phyloP scores from a whole-genome alignment of 1,140 invertebrate genomes.

The Pseudoatta argentina region DNA sequence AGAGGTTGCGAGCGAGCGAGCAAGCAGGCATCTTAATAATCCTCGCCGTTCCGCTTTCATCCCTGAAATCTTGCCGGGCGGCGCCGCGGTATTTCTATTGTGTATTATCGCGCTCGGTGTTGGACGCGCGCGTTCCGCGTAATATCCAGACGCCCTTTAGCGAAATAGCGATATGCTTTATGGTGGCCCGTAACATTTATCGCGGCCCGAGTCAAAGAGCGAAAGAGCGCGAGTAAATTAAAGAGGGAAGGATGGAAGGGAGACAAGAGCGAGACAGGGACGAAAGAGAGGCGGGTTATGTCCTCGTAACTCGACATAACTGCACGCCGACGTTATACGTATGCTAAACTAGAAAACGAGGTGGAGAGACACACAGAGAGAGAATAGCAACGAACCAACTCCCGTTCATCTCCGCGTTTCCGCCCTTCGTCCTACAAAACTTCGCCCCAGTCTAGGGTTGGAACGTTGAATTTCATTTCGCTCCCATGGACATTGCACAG shows the following conservation, averaged over 20 bases:
- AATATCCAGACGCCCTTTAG: conserved; percentile 69
- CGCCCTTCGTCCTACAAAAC: conserved; percentile 39
- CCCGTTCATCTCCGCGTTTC: conserved; percentile 50
- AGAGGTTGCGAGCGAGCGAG: not conserved
- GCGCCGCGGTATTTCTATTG: conserved; percentile 63
- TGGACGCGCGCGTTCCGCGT: conserved; percentile 58
- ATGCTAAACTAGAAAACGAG: conserved; percentile 73
- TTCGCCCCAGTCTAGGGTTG: conserved; percentile 25
- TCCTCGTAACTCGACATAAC: conserved; percentile 75
- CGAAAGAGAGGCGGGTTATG: conserved; percentile 73
- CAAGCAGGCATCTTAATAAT: conserved; percentile 56
- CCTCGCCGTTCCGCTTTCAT: conserved; percentile 52
- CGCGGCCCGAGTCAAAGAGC: conserved; percentile 47
- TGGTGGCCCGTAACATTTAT: conserved; percentile 77
- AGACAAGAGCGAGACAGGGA: conserved; percentile 48
- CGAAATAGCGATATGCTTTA: conserved; percentile 79
- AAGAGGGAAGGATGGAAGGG: conserved; percentile 46
- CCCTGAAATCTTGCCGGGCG: conserved; percentile 52
- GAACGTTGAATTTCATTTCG: conserved; percentile 72
- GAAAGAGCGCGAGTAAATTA: conserved; percentile 63
- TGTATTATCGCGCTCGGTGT: conserved; percentile 58
- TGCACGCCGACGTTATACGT: conserved; percentile 71
- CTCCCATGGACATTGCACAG: conserved; percentile 28
- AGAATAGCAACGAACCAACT: not conserved
- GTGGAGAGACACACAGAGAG: conserved; percentile 27